Evolutionary conservation across 2,797 vertebrate species (phyloP).

Genomic region (Mormyrus proboscirostris): DNA sequence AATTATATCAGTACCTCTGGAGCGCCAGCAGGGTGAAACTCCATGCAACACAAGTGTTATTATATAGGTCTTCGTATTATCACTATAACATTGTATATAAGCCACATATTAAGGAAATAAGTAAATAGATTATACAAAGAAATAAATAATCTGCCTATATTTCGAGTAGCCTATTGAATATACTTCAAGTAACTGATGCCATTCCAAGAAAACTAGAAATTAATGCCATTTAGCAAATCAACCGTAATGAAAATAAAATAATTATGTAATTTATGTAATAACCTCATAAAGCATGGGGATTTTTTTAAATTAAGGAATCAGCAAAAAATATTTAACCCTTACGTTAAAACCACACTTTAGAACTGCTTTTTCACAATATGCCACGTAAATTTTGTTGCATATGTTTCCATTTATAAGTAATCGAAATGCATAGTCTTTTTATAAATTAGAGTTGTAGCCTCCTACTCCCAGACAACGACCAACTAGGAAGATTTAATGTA

Average conservation of each 20-base stretch:
- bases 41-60: background rate
- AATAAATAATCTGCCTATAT: background rate
- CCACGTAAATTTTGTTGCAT: background rate
- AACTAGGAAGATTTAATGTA: background rate
- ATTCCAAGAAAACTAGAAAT: background rate
- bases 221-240: background rate
- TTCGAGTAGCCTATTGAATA: background rate
- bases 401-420: background rate
- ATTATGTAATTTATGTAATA: background rate
- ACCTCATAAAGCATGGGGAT: background rate
- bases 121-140: background rate
- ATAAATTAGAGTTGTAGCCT: background rate
- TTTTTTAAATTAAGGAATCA: background rate
- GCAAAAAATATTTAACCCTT: background rate
- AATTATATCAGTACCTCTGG: conserved; percentile 23
- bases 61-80: background rate
- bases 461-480: background rate
- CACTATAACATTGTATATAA: background rate
- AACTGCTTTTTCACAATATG: background rate
- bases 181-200: background rate
- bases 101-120: conserved; percentile 12
- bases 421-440: background rate
- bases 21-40: background rate
- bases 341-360: background rate
- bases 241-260: background rate